Base-by-base conservation (phyloP, 2,113 vertebrate genomes). In the Brachyistius frenatus region DNA sequence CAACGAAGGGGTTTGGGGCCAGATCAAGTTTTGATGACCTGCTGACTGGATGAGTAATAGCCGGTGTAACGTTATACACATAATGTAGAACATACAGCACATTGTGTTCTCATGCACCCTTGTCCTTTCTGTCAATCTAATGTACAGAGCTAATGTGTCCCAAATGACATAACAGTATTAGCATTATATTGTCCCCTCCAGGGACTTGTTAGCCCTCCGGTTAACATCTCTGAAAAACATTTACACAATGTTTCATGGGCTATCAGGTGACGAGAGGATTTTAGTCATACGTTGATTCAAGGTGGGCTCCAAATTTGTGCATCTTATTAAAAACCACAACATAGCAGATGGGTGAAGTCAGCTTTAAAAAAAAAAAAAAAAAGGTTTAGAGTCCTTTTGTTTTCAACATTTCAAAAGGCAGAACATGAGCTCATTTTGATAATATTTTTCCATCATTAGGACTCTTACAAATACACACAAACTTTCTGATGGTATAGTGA, bases 141-240 rank as follows among this genome's bases (percentile, higher is more conserved):
- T 61, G 16, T 52, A 10, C n/a, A 41, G 2, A 47, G 52, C 54
- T 69, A 73, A 84, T 73, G 39, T 15, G 11, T 78, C 54, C 46
- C 73, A 13, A 49, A 66, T 84, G 80, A 85, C 55, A 60, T 76
- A 84, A 69, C 54, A 57, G 60, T 66, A 53, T 74, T 72, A 66
- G 65, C 0, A 2, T 71, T 36, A 31, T 31, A 44, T 37, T 8
- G 47, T 46, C 55, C 70, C 67, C 86, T 77, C 70, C 16, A 1
- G 84, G 75, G 80, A 73, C 67, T 49, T 66, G 74, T 87, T 76
- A 41, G 49, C 36, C 37, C 69, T 79, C 62, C 36, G 66, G 65
- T 80, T 86, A 85, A 76, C 41, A 37, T 85, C 79, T 60, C 73
- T 74, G 33, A 50, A 79, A 73, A 89, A 83, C 78, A 85, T 83